Evolutionary conservation across 2,888 invertebrate genomes (phyloP).

Genomic region (Osedax frankpressi): DNA sequence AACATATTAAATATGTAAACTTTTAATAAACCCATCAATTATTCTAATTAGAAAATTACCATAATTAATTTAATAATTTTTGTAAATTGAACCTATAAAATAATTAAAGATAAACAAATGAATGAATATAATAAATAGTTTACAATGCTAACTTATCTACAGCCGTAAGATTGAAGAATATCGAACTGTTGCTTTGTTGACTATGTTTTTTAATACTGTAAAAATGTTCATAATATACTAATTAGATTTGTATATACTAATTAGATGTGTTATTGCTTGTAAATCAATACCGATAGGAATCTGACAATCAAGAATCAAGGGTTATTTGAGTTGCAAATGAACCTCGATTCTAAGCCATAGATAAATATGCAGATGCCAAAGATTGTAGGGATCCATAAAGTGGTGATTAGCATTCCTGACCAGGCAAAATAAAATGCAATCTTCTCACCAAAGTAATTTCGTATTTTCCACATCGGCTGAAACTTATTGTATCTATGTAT

Average conservation of each 20-base stretch:
- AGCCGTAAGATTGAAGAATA: background rate
- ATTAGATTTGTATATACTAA: too few species aligned
- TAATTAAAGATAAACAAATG: too few species aligned
- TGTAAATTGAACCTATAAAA: too few species aligned
- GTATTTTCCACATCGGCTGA: slow-evolving; percentile 46
- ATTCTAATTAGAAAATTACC: too few species aligned
- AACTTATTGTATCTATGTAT: slow-evolving; percentile 41
- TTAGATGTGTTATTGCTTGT: too few species aligned
- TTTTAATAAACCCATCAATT: too few species aligned
- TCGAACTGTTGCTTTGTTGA: background rate
- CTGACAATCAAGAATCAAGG: background rate
- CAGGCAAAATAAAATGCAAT: slow-evolving; percentile 49
- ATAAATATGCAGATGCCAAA: slow-evolving; percentile 45
- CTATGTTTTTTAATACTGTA: background rate
- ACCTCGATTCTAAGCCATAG: slow-evolving; percentile 45
- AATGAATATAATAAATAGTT: too few species aligned
- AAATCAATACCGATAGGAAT: too few species aligned
- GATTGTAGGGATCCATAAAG: slow-evolving; percentile 46
- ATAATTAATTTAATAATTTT: too few species aligned
- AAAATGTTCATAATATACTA: too few species aligned
- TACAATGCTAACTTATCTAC: background rate
- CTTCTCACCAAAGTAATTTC: slow-evolving; percentile 49
- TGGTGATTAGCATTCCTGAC: slow-evolving; percentile 44
- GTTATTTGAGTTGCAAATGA: background rate
- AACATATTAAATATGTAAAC: too few species aligned